Base-by-base conservation (phyloP, 2,888 invertebrate species). In the Leptinotarsa juncta region DNA sequence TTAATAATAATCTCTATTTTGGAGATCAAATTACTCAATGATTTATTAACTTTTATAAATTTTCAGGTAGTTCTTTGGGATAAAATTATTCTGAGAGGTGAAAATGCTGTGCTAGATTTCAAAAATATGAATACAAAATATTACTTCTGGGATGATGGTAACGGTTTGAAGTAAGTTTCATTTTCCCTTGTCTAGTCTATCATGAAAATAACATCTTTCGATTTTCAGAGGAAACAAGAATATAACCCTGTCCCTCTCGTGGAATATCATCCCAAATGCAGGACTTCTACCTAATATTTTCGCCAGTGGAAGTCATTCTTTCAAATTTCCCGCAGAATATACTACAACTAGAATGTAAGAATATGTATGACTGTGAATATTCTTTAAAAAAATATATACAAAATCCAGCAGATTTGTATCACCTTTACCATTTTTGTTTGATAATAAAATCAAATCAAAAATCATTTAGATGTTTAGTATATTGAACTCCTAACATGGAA, bases 81-180 rank as follows among this genome's bases (percentile, higher is more conserved):
- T 88, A 98, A 98, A 90, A 99, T 99, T 79, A 96, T 99, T 72
- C 90, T 95, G 72, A 92, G 99, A 84, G 97, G 97, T 70, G 97
- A 99, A 87, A 96, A 97, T 89, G 94, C 98, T n/a, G 90, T 95
- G 14, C 88, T 99, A 76, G 96, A 97, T 86, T 96, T 96, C 85
- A 96, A 96, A 86, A 97, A 96, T 85, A 94, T 97, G 91, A 96
- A 98, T 88, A 96, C 97, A 2, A 99, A 99, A 86, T 99, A 99
- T 89, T 99, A 99, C 87, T 99, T 99, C 90, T 97, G 98, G 96
- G 99, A 99, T 91, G 99, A 99, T 90, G 99, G 99, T 76, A 96
- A 96, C 89, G 98, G 98, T 82, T 91, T 99, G 69, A 96, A 93
- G 96, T 97, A 90, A 79, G 80, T 76, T 53, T 57, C 65, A 32